Conservation (phyloP, 2,797 vertebrate genomes). For the Phaenicophaeus curvirostris region DNA sequence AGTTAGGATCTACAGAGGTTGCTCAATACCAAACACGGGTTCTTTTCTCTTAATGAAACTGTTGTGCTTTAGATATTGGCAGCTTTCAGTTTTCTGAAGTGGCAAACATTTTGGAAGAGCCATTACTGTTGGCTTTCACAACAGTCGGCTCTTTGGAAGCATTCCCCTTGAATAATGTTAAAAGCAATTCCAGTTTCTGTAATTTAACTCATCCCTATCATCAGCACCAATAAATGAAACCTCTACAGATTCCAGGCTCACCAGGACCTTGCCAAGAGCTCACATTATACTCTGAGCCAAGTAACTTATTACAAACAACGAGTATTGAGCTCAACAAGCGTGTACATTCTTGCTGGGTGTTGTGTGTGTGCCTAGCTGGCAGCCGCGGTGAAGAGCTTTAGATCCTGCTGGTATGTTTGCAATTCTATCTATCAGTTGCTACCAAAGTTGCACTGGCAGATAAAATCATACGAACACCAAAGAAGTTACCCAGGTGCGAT, state of each 20-base stretch:
- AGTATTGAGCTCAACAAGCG: neutral
- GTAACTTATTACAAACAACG: neutral
- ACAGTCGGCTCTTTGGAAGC: constrained; percentile 17
- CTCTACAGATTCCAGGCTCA: constrained; percentile 30
- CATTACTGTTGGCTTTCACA: neutral
- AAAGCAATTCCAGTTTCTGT: constrained; percentile 51
- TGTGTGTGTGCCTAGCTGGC: neutral
- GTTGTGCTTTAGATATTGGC: neutral
- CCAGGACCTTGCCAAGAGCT: constrained; percentile 28
- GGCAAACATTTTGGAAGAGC: constrained; percentile 9
- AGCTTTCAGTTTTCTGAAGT: neutral
- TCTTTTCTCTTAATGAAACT: neutral
- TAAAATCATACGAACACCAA: neutral
- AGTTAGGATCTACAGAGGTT: neutral
- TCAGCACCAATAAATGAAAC: constrained; percentile 46
- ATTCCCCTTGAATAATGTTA: constrained; percentile 36
- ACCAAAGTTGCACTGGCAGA: neutral
- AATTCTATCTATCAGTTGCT: neutral
- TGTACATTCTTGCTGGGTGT: neutral
- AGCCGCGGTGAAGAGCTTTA: neutral
- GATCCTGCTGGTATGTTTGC: neutral
- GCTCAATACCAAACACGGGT: neutral
- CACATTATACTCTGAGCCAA: constrained; percentile 16
- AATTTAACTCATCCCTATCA: constrained; percentile 55
- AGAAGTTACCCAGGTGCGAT: neutral